Conservation (phyloP, 2,797 vertebrate genomes). For the Sebastes vulpes region DNA sequence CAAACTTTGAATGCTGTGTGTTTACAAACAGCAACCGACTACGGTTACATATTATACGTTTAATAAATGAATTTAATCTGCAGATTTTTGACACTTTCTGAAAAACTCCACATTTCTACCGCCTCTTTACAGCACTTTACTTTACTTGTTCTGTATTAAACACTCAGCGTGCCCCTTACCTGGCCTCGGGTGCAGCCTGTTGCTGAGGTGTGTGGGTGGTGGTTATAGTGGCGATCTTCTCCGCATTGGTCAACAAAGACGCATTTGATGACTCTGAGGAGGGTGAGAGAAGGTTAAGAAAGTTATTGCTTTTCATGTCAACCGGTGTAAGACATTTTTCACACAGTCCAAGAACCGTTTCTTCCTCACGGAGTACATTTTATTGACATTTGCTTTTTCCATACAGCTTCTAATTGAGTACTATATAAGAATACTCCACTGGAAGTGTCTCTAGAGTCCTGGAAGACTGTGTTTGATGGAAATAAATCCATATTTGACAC, state of each 20-base stretch:
- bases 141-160: too few relatives aligned
- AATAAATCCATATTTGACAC: slow-evolving; percentile 28
- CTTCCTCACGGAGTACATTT: not conserved
- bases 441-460: not conserved
- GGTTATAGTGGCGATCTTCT: slow-evolving; percentile 99
- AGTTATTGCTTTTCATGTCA: slow-evolving; percentile 3
- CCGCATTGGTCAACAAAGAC: slow-evolving; percentile 96
- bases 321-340: not conserved
- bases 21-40: too few relatives aligned
- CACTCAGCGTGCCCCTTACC: slow-evolving; percentile 82
- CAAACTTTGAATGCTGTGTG: too few relatives aligned
- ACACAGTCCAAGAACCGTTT: not conserved
- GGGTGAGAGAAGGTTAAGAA: slow-evolving; percentile 23
- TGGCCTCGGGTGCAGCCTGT: slow-evolving; percentile 90
- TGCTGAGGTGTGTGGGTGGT: slow-evolving; percentile 97
- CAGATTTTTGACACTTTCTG: not conserved
- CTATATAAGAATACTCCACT: not conserved
- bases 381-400: slow-evolving; percentile 1
- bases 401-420: not conserved
- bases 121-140: not conserved
- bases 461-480: not conserved
- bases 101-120: not conserved
- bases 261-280: slow-evolving; percentile 95
- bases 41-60: too few relatives aligned
- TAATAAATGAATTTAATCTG: not conserved